Evolutionary conservation across 2,797 vertebrate genomes (phyloP), one percentile per base, ranked within the genome.

Genomic region (Hephaestus fuliginosus): DNA sequence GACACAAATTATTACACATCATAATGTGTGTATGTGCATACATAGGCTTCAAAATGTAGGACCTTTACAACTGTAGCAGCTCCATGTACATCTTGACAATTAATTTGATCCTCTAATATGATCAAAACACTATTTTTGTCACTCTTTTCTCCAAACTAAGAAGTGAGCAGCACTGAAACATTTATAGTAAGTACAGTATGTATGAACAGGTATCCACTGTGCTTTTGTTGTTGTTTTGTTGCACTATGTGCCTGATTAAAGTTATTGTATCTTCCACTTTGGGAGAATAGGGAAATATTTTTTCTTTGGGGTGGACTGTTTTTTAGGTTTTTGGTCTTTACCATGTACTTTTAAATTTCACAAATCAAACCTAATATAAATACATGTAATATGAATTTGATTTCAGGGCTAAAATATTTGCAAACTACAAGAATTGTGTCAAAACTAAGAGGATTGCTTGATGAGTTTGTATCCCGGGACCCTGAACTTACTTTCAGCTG

Each of bases 401-500:
- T 49, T 49, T 20, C 18, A 49, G 48, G 48, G 2, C 48, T 20
- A 7, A 39, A 39, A 39, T 39, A 3, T 39, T 39, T 39, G 36
- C 36, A 39, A 39, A 9, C 36, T 39, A 39, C 36, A 39, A 39
- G 36, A 39, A 39, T 5, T 39, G 5, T 7, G 36, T 39, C 36
- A 39, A 39, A 39, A 39, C 7, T 39, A 8, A 39, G 36, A 8
- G 36, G 36, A 5, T 10, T 5, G 49, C 7, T n/a, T 60, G 4
- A 3, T 60, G 33, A 22, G n/a, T 6, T 4, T 14, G 8, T 39
- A 12, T 25, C 44, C 44, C 5, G 5, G 9, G 20, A 13, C 20
- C 13, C 7, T 46, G 43, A 44, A 51, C 96, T 96, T 92, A 99
- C 98, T 97, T 83, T 86, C 84, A 99, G 96, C 66, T 98, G 97